Evolutionary conservation across 2,113 vertebrate species (phyloP), one percentile per base, ranked within the genome.

Genomic region (Oryzias melastigma): DNA sequence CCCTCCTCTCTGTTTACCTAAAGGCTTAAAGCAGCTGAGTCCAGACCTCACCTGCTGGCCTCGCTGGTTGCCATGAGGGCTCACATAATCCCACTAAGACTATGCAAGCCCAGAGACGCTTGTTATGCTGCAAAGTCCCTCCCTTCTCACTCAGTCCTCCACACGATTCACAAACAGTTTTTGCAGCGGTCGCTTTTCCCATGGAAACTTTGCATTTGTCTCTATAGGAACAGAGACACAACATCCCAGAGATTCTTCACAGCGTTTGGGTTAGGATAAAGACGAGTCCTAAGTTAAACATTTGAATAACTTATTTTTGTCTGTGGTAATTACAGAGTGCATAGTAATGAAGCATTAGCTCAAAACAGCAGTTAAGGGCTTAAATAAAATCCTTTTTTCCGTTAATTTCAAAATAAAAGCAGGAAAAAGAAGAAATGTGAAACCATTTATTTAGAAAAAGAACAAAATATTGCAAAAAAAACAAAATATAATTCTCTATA

Each of bases 31-130:
- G 83, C 78, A 83, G 81, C 85, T 77, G 82, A 90, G 85, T 86
- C 82, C 80, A 84, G 81, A 82, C 71, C 93, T 98, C 93, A 96
- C 95, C 95, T 96, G 93, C 93, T 94, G 93, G 88, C 93, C 92
- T 91, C 83, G 41, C 74, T 74, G 90, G 91, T 73, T 90, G 88
- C 93, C 93, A 95, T 96, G 94, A 96, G 97, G 94, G 93, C 92
- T 92, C 92, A 74, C 85, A 86, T 95, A 96, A 97, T 97, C 94
- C 93, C 83, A 76, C 90, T 87, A 90, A 93, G 62, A 88, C 86
- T 77, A 91, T 88, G 89, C 82, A 85, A 88, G 83, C 91, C 87
- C 85, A 82, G 75, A 78, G 90, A 80, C 13, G 60, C 57, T 62
- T 71, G 73, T 80, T 70, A 66, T 77, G 68, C 72, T 82, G 65